These are phyloP conservation scores for Sanderia malayensis DNA, from an alignment of 30 jellyfish, hydroid and myxozoan genomes.

Conservation along the genomic window DNA sequence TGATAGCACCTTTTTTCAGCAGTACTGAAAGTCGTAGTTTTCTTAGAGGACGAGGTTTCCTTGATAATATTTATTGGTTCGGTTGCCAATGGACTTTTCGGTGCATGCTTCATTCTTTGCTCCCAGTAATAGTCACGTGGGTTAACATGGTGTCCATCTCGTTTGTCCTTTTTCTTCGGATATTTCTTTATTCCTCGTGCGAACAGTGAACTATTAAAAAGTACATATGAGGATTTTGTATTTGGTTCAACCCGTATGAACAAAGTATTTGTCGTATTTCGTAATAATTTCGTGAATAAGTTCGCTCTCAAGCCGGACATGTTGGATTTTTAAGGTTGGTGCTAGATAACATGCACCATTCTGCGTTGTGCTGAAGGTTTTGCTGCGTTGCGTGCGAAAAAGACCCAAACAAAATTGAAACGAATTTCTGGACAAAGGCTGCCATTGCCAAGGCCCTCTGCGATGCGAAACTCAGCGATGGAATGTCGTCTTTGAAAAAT, in stretches of 20 bases:
- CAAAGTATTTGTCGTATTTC: background rate
- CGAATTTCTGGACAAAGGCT: background rate
- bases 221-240: background rate
- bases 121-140: constrained; percentile 46
- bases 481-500: too few relatives aligned
- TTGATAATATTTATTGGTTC: constrained; percentile 9
- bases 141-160: constrained; percentile 34
- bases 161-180: constrained; percentile 7
- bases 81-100: constrained; percentile 44
- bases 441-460: too few relatives aligned
- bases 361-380: too few relatives aligned
- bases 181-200: constrained; percentile 19
- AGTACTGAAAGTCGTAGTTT: background rate
- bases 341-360: too few relatives aligned
- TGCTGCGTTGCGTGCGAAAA: background rate
- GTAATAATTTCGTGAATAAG: background rate
- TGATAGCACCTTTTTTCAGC: background rate
- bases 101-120: constrained; percentile 29
- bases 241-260: background rate
- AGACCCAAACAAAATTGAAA: background rate
- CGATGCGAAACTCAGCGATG: too few relatives aligned
- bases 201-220: background rate
- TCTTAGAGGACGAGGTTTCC: background rate
- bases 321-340: too few relatives aligned
- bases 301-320: too few relatives aligned